Evolutionary conservation across 2,113 vertebrate genomes (phyloP).

Genomic region (Cardinalis cardinalis): DNA sequence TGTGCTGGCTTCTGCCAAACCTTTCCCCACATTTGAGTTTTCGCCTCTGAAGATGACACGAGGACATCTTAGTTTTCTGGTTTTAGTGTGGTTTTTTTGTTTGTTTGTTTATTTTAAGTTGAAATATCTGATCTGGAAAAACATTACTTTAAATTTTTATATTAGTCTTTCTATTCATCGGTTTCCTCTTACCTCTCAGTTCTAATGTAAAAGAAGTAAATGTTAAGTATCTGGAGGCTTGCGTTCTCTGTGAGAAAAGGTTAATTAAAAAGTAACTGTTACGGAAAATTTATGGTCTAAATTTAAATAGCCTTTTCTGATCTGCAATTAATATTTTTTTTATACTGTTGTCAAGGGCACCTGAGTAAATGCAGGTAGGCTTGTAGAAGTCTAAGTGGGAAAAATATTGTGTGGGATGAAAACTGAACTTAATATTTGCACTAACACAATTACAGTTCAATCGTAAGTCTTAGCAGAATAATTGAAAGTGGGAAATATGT

Average conservation of each 20-base stretch:
- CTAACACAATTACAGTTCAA: not conserved
- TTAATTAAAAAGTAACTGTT: constrained; percentile 1
- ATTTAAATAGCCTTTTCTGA: not conserved
- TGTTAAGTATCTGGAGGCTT: not conserved
- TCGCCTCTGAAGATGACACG: not conserved
- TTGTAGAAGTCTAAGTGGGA: not conserved
- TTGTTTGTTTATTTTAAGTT: not conserved
- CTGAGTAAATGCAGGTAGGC: not conserved
- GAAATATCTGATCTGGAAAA: not conserved
- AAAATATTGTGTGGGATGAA: not conserved
- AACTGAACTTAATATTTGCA: constrained; percentile 1
- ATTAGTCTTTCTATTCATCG: not conserved
- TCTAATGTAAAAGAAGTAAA: not conserved
- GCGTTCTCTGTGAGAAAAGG: not conserved
- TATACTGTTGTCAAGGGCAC: not conserved
- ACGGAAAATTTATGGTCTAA: not conserved
- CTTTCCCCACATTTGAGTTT: not conserved
- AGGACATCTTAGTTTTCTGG: not conserved
- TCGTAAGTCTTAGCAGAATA: not conserved
- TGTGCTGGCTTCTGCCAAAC: not conserved
- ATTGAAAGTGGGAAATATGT: not conserved
- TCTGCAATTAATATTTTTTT: not conserved
- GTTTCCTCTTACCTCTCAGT: not conserved
- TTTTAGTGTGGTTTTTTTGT: not conserved
- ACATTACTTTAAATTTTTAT: not conserved